Evolutionary conservation across 2,888 invertebrate species (phyloP), one percentile per base, ranked within the genome.

Genomic region (Dicycla oo): DNA sequence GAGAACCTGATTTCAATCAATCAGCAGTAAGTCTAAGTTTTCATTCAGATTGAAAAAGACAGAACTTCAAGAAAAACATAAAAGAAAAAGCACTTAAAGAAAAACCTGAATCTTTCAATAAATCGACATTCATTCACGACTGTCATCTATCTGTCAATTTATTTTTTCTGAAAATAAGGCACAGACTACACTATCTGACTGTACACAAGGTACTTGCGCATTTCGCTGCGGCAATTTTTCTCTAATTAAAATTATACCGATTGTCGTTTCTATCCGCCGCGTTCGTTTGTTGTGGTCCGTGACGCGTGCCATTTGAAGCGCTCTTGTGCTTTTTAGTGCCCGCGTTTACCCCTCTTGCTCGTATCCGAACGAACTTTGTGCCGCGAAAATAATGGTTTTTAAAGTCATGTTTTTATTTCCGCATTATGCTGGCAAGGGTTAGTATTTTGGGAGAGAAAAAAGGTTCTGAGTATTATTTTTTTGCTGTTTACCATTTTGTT

Each of bases 171-270:
- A 8, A 38, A 23, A 47, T 38, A 47, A 38, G 4, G 49, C 26
- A 45, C 30, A 26, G 23, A 5, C 23, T 38, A 40, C 34, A 61
- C 61, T 61, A 69, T 83, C 90, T 79, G 87, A 88, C 92, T 84
- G 81, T 92, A 82, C 89, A 58, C 80, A 79, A 81, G 75, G 49
- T 57, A 86, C 90, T 90, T 94, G 94, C 88, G 89, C 93, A 93
- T 92, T 94, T 94, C 87, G 87, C 90, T 82, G 88, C 92, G 91
- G 93, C 92, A 93, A 93, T 95, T 95, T 96, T 96, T 95, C 94
- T 95, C 95, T 95, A 96, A 96, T 96, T 96, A 95, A 96, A 96
- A 95, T 95, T 93, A 95, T 95, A 90, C 91, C 93, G 93, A 96
- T 95, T 96, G 96, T 96, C 94, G 94, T 94, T 86, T 88, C 83